Conservation (phyloP, 92 coral and sea anemone species). For the Scolanthus callimorphus region DNA sequence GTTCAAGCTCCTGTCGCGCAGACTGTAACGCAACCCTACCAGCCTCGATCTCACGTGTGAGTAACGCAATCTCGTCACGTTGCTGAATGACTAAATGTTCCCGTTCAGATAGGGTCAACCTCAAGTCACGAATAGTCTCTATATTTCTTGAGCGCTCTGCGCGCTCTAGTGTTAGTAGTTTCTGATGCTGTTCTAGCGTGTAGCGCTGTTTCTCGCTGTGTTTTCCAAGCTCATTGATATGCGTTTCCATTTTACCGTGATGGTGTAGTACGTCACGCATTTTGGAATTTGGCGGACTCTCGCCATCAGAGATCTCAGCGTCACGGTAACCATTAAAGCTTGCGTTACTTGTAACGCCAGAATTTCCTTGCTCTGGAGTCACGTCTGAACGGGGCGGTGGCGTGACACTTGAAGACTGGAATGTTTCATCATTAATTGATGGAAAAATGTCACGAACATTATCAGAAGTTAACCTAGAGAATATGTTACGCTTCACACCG, state of each 20-base stretch:
- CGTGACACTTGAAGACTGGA: neutral
- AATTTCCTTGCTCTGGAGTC: neutral
- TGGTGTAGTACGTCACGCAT: conserved; percentile 65
- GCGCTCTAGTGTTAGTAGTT: conserved; percentile 61
- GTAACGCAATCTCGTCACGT: conserved; percentile 23
- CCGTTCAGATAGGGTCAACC: conserved; percentile 31
- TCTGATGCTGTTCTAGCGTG: conserved; percentile 74
- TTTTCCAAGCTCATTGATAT: conserved; percentile 67
- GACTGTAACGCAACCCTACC: conserved; percentile 38
- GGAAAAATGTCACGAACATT: conserved; percentile 3
- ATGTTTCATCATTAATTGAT: neutral
- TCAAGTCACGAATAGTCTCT: conserved; percentile 56
- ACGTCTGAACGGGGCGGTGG: neutral
- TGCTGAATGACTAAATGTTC: conserved; percentile 43
- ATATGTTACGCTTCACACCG: neutral
- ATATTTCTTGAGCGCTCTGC: conserved; percentile 45
- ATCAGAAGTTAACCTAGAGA: neutral
- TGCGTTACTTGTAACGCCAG: neutral
- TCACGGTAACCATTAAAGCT: neutral
- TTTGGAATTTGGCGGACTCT: conserved; percentile 3
- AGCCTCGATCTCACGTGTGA: conserved; percentile 47
- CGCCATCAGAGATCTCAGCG: neutral
- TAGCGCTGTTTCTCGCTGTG: conserved; percentile 85
- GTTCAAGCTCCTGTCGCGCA: conserved; percentile 61
- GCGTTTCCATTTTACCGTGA: conserved; percentile 74